phyloP scores from a whole-genome alignment of 2,888 invertebrate genomes.

The Hirtodrosophila cameraria region DNA sequence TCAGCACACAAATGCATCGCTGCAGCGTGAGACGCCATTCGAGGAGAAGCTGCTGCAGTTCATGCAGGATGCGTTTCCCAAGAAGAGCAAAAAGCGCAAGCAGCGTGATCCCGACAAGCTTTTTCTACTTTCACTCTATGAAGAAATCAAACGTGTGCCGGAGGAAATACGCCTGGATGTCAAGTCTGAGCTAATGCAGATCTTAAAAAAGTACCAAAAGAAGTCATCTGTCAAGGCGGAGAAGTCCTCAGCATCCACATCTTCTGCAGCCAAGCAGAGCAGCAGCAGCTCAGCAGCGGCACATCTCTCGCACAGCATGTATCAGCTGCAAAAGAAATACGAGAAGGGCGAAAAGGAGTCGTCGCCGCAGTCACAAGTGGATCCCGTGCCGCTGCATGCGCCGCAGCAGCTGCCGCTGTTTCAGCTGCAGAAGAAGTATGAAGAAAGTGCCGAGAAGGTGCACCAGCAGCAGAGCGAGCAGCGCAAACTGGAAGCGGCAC shows the following conservation, averaged over 20 bases:
- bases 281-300: slow-evolving; percentile 61
- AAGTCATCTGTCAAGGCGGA: slow-evolving; percentile 79
- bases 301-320: slow-evolving; percentile 82
- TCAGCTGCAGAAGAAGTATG: slow-evolving; percentile 82
- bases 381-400: slow-evolving; percentile 75
- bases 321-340: slow-evolving; percentile 82
- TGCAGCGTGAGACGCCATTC: slow-evolving; percentile 80
- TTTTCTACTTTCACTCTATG: slow-evolving; percentile 81
- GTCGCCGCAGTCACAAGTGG: slow-evolving; percentile 81
- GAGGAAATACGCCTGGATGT: slow-evolving; percentile 82
- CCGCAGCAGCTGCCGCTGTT: slow-evolving; percentile 81
- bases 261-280: slow-evolving; percentile 61
- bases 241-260: slow-evolving; percentile 69
- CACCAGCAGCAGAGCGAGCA: slow-evolving; percentile 82
- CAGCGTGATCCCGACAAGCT: slow-evolving; percentile 83
- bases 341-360: slow-evolving; percentile 81
- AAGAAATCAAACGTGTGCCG: slow-evolving; percentile 82
- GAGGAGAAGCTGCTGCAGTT: slow-evolving; percentile 82
- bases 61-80: slow-evolving; percentile 83
- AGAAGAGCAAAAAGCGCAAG: slow-evolving; percentile 82
- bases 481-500: slow-evolving; percentile 79
- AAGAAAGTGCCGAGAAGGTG: slow-evolving; percentile 81
- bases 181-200: slow-evolving; percentile 82
- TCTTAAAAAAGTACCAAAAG: slow-evolving; percentile 82
- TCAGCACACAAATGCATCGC: slow-evolving; percentile 72